Conservation (phyloP, 1,140 invertebrate genomes). For the Pachypeltis micranthus region DNA sequence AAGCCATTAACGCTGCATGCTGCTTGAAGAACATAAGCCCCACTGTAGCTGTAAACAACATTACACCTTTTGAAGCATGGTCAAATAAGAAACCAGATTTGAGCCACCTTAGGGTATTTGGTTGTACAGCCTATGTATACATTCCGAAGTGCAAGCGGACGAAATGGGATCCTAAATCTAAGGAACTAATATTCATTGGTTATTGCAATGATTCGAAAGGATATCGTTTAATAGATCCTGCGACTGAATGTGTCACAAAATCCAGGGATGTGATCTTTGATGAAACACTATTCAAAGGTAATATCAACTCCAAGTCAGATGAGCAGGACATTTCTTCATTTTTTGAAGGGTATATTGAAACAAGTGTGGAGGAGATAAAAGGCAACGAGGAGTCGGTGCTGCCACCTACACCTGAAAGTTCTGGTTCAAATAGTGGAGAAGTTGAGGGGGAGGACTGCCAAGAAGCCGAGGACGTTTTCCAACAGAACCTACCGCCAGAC, state of each 20-base stretch:
- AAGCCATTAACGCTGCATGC: conserved; percentile 27
- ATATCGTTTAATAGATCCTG: background rate
- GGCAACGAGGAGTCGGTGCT: background rate
- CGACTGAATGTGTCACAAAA: background rate
- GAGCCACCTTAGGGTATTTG: conserved; percentile 21
- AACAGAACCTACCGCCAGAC: background rate
- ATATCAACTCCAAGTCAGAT: background rate
- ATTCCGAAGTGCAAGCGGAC: conserved; percentile 19
- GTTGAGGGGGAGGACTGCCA: background rate
- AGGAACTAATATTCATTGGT: conserved; percentile 16
- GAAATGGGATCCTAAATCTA: conserved; percentile 17
- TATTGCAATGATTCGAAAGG: conserved; percentile 8
- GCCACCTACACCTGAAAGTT: background rate
- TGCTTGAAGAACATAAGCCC: background rate
- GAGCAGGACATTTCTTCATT: background rate
- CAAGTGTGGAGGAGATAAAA: background rate
- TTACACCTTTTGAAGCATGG: conserved; percentile 25
- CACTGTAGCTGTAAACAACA: background rate
- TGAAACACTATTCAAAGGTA: background rate
- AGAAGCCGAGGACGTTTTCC: background rate
- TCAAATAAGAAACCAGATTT: conserved; percentile 19
- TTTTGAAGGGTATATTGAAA: background rate
- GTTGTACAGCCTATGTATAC: conserved; percentile 18
- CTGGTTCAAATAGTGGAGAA: background rate
- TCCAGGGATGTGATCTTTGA: background rate